Percentiles rank a stretch among this genome's conserved stretches.
Conservation (phyloP, 2,888 invertebrate species). For the Hydroisotoma schaefferi region DNA sequence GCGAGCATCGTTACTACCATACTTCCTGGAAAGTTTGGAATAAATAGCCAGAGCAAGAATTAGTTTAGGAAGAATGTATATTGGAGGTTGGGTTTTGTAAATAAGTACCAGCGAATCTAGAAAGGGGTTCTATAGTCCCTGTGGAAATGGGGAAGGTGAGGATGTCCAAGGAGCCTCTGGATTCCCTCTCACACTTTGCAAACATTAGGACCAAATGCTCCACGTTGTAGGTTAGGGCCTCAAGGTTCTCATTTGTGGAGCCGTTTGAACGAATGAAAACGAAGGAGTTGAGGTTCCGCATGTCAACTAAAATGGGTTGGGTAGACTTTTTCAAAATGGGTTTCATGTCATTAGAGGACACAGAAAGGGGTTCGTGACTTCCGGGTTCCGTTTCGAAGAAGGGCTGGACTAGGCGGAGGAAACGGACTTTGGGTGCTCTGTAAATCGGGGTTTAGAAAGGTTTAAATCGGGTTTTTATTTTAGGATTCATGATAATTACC, state of each 20-base stretch:
- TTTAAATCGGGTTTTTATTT: too few species aligned
- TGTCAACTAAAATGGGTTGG: conserved; percentile 28
- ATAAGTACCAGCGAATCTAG: conserved; percentile 16
- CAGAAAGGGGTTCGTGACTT: background rate
- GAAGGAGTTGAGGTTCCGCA: background rate
- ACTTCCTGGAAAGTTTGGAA: conserved; percentile 21
- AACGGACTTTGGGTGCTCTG: conserved; percentile 29
- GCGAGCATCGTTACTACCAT: conserved; percentile 10
- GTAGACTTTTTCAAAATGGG: conserved; percentile 31
- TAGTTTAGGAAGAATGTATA: too few species aligned
- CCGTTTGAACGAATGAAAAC: background rate
- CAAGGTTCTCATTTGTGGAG: background rate
- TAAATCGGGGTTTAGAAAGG: too few species aligned
- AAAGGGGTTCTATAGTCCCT: conserved; percentile 17
- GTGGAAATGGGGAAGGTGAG: conserved; percentile 30
- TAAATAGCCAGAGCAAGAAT: too few species aligned
- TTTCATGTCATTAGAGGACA: conserved; percentile 5
- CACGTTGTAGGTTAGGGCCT: conserved; percentile 18
- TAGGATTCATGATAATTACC: too few species aligned
- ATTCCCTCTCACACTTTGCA: conserved; percentile 21
- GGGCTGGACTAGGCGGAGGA: conserved; percentile 19
- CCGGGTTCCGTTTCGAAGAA: background rate
- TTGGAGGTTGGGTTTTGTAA: background rate
- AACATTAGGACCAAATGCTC: conserved; percentile 21
- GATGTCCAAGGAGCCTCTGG: conserved; percentile 28